A percentile compares a stretch with the other conserved stretches of the same genome.
These are phyloP conservation scores for Lophotriccus pileatus DNA, from an alignment of 2,797 vertebrate species.

Conservation along the genomic window DNA sequence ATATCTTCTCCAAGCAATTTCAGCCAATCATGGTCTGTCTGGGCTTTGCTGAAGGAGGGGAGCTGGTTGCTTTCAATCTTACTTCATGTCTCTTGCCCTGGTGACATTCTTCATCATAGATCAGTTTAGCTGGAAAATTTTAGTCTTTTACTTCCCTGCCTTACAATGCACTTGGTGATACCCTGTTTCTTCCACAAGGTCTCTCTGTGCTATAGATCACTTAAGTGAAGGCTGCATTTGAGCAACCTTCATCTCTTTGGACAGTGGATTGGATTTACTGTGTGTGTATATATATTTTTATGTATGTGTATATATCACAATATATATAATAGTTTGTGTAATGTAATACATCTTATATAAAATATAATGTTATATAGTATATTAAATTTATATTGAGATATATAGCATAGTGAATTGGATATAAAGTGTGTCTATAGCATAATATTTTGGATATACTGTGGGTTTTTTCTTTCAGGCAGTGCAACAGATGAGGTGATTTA, in stretches of 20 bases:
- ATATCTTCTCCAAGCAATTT: not conserved
- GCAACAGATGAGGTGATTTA: not conserved
- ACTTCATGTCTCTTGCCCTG: not conserved
- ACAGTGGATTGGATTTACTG: not conserved
- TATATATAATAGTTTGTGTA: not conserved
- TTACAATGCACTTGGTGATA: not conserved
- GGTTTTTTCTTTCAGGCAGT: not conserved
- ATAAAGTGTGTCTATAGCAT: not conserved
- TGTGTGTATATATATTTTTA: not conserved
- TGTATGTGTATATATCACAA: not conserved
- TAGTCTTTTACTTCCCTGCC: not conserved
- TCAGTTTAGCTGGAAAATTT: slow-evolving; percentile 2
- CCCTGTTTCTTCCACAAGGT: not conserved
- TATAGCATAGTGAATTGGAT: not conserved
- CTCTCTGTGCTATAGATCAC: not conserved
- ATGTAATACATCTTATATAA: not conserved
- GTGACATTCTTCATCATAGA: not conserved
- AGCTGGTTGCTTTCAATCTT: slow-evolving; percentile 23
- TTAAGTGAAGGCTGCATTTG: slow-evolving; percentile 8
- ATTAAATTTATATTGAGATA: not conserved
- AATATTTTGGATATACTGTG: not conserved
- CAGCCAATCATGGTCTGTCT: not conserved
- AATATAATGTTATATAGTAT: not conserved
- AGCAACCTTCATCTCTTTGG: not conserved
- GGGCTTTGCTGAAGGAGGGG: slow-evolving; percentile 7